Base-by-base conservation (phyloP, 2,797 vertebrate species). In the Pipistrellus pygmaeus region DNA sequence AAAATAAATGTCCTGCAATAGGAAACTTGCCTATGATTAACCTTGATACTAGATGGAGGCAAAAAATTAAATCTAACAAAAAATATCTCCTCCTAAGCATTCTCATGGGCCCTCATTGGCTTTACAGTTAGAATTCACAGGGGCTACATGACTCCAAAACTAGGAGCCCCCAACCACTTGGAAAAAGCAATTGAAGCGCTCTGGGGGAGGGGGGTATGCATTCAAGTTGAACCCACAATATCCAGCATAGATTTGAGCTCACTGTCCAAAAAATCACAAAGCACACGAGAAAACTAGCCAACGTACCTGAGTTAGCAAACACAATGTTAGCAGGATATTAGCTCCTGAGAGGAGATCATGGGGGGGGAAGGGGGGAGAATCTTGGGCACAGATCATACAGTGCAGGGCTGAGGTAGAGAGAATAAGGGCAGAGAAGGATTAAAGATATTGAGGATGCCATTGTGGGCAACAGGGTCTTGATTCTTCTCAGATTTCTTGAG, bases 51-150 rank as follows among this genome's bases (percentile, higher is more conserved):
- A 25, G 30, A 25, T 30, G 27, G 60, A 82, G 6, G 23, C 8
- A 11, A 81, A 32, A 51, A n/a, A 41, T 44, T 78, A 73, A 64
- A 10, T 35, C 32, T 27, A 55, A 51, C 60, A 48, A 72, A 64
- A 60, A 44, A 68, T 32, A 27, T 55, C 10, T 77, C 35, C n/a
- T 51, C 30, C 35, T 71, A 51, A 72, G 27, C 0, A 35, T 66
- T 44, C 57, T 82, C 57, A 55, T 23, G 12, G 55, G 15, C 9
- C 57, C 30, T 93, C 51, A 18, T n/a, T 48, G 48, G 38, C 41
- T 46, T 82, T 32, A 64, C 38, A 75, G 57, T 21, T 30, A 81
- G 12, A 75, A 68, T 88, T 93, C 69, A 44, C 20, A 44, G 27
- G 41, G 35, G 8, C 8, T 82, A 66, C 68, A 66, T 66, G 30